A percentile compares a stretch with the other conserved stretches of the same genome.
Conservation (phyloP, 2,113 vertebrate species). For the Boulengeromyrus knoepffleri region DNA sequence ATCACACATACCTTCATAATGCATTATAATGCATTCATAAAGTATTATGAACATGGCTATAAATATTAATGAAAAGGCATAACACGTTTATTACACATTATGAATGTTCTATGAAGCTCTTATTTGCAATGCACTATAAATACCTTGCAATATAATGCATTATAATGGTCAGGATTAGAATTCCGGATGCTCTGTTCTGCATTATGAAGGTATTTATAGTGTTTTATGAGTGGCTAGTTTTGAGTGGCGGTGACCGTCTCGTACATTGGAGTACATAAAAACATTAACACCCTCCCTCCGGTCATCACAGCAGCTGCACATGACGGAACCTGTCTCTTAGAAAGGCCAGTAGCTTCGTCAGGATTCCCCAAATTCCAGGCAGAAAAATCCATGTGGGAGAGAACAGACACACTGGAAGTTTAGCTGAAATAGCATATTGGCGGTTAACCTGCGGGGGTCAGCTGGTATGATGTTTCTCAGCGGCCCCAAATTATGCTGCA, state of each 20-base stretch:
- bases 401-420: neutral
- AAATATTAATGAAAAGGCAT: no score
- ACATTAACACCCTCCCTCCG: neutral
- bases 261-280: neutral
- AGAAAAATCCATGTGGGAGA: neutral
- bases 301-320: neutral
- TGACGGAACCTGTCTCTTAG: neutral
- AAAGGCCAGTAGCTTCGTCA: neutral
- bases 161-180: no score
- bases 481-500: neutral
- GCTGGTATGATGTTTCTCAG: neutral
- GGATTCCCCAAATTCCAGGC: conserved; percentile 7
- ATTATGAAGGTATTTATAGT: no score
- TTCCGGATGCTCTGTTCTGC: no score
- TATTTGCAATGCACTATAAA: no score
- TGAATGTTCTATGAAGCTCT: no score
- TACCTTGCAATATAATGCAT: no score
- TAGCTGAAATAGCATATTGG: neutral
- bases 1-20: no score
- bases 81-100: no score
- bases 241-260: neutral
- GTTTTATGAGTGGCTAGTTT: no score
- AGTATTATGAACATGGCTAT: no score
- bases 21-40: no score
- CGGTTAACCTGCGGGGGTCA: neutral